Evolutionary conservation across 2,797 vertebrate genomes (phyloP), one percentile per base, ranked within the genome.

Genomic region (Setipinna tenuifilis): DNA sequence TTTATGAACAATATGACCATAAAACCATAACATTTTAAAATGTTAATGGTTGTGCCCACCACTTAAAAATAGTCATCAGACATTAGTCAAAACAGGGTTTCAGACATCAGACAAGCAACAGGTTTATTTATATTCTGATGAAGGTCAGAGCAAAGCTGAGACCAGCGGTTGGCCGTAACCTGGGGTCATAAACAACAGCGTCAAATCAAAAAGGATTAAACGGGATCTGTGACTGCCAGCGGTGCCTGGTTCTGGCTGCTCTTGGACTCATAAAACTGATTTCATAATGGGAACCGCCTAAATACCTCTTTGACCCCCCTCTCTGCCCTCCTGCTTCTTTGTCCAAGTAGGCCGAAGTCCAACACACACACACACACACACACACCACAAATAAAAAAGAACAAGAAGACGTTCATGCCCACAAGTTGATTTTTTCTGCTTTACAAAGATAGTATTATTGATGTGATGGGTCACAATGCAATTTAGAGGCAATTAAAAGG

Each of bases 401-500:
- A 84, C 19, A 25, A 81, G 81, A 62, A 83, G 58, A 85, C 25
- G 46, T 44, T 48, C 35, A 28, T 87, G 85, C 87, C 89, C 86
- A 83, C 85, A 88, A 46, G 82, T 19, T 88, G 88, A 89, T 90
- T 89, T 91, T 92, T 95, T 93, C 92, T 86, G 90, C 16, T 6
- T 92, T 93, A 91, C 91, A 93, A 89, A 94, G 92, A 96, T 96
- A 94, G 89, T 25, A 93, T 94, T 96, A 95, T 95, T 95, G 95
- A 97, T 95, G 94, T 87, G 87, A 95, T 93, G 93, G 96, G 95
- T 96, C 96, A 96, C 95, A 95, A 95, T 94, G 95, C 93, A 96
- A 96, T 97, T 96, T 96, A 96, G 95, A 98, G 95, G 95, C 96
- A 97, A 97, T 98, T 97, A 97, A 97, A 97, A 96, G 94, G 94